Conservation (phyloP, 2,888 invertebrate species). For the Drosophila imparisetae region DNA sequence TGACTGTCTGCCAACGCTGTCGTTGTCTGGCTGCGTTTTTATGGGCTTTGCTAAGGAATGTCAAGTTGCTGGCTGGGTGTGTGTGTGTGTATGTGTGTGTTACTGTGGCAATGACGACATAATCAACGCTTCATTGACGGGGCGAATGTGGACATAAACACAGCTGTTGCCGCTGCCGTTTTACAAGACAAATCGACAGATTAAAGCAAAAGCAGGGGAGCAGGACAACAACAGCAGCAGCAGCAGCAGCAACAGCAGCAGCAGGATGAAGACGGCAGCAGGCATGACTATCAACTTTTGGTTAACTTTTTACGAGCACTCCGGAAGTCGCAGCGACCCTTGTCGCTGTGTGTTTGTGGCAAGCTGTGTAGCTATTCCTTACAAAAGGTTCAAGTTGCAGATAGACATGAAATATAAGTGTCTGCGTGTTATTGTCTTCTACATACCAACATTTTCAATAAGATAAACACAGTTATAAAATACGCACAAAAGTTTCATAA, state of each 20-base stretch:
- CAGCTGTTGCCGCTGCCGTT: conserved; percentile 48
- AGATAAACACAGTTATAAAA: background rate
- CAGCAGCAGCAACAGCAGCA: background rate
- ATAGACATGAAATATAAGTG: background rate
- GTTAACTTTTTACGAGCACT: conserved; percentile 53
- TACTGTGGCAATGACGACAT: conserved; percentile 64
- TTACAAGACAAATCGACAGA: conserved; percentile 54
- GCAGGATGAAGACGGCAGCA: background rate
- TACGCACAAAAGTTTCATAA: background rate
- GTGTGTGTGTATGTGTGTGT: conserved; percentile 16
- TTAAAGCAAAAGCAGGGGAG: conserved; percentile 23
- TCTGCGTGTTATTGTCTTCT: background rate
- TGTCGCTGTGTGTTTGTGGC: background rate
- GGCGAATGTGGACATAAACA: conserved; percentile 59
- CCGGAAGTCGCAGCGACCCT: background rate
- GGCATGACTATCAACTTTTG: conserved; percentile 46
- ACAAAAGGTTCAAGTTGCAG: conserved; percentile 6
- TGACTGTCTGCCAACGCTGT: conserved; percentile 16
- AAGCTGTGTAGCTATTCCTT: conserved; percentile 17
- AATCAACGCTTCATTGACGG: conserved; percentile 75
- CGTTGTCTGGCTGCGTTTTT: conserved; percentile 60
- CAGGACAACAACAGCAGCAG: conserved; percentile 4
- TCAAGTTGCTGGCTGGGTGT: conserved; percentile 39
- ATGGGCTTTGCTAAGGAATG: conserved; percentile 61
- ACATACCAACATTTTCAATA: background rate